Percentiles rank a stretch among this genome's conserved stretches.
Conservation (phyloP, 2,113 vertebrate genomes). For the Epinephelus lanceolatus region DNA sequence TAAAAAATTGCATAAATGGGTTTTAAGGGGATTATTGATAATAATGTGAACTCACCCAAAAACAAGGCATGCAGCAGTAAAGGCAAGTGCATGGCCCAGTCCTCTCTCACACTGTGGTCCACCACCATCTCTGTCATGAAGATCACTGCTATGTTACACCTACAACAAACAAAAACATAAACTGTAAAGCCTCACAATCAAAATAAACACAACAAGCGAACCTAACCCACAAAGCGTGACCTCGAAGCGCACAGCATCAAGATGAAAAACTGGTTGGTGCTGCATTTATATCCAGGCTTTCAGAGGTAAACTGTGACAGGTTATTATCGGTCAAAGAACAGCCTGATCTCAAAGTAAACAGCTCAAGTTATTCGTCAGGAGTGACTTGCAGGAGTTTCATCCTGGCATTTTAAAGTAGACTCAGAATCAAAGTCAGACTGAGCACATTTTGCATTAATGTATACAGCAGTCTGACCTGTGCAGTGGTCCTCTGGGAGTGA, state of each 20-base stretch:
- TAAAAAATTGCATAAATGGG: neutral
- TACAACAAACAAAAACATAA: conserved; percentile 63
- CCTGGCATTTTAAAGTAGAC: neutral
- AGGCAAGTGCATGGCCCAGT: conserved; percentile 96
- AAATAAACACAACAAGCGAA: neutral
- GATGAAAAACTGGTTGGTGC: neutral
- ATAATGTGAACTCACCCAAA: conserved; percentile 86
- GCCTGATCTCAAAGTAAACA: neutral
- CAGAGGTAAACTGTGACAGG: neutral
- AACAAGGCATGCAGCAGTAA: conserved; percentile 94
- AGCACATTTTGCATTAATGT: neutral
- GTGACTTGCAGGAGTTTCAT: neutral
- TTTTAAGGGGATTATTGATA: neutral
- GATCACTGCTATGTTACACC: conserved; percentile 97
- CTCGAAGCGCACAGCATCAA: neutral
- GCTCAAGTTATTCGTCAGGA: neutral
- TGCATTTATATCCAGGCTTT: neutral
- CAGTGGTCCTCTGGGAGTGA: conserved; percentile 93
- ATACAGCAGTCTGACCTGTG: conserved; percentile 87
- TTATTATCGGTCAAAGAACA: neutral
- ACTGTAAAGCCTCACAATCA: neutral
- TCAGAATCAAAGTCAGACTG: neutral
- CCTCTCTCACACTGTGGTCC: conserved; percentile 96
- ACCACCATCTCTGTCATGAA: conserved; percentile 99
- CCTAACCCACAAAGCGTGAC: neutral